These are phyloP conservation scores for Julus scandinavius DNA, from an alignment of 2,888 invertebrate species.

Conservation along the genomic window DNA sequence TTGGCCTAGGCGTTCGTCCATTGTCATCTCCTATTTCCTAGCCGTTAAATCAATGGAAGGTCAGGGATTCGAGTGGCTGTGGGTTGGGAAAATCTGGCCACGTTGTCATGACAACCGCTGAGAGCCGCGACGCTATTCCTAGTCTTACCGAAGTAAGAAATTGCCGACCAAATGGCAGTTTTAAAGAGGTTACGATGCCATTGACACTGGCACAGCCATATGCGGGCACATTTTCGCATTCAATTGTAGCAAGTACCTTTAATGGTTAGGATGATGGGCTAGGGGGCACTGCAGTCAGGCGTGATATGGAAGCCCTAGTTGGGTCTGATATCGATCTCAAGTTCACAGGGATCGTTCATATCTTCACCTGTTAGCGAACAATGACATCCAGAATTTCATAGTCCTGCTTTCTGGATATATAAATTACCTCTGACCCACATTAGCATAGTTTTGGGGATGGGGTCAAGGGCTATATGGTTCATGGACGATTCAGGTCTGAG, in stretches of 20 bases:
- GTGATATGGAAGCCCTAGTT: background rate
- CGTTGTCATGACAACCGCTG: background rate
- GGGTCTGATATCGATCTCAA: background rate
- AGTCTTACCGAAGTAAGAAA: background rate
- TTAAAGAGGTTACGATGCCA: conserved; percentile 1
- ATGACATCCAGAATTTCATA: no score
- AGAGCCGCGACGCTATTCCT: background rate
- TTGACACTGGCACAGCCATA: background rate
- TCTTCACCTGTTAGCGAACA: no score
- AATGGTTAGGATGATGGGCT: background rate
- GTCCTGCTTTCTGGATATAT: no score
- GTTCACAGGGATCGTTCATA: background rate
- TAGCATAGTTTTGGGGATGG: no score
- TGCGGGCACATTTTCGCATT: background rate
- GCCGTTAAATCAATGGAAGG: conserved; percentile 1
- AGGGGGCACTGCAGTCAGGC: background rate
- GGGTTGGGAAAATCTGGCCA: background rate
- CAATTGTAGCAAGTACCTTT: background rate
- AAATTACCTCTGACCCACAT: no score
- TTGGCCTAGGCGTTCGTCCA: background rate
- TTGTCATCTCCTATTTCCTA: background rate
- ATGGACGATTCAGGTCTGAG: no score
- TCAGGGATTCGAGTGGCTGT: background rate
- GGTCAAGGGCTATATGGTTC: no score
- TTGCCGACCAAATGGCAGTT: conserved; percentile 1